phyloP scores from a whole-genome alignment of 2,113 vertebrate species.

The Corynorhinus townsendii region DNA sequence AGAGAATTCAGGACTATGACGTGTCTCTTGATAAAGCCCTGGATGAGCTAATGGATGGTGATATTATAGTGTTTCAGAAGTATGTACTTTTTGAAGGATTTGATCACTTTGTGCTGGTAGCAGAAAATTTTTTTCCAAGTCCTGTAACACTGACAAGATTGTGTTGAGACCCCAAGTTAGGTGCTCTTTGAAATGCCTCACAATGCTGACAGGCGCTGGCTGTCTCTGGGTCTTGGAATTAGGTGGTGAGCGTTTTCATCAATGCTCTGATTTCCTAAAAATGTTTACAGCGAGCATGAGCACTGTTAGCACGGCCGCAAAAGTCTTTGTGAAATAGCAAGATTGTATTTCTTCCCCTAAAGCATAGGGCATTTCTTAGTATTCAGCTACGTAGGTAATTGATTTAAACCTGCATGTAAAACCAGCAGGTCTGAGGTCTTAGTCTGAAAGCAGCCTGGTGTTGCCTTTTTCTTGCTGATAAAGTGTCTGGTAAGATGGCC shows the following conservation, averaged over 20 bases:
- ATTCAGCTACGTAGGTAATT: accelerated
- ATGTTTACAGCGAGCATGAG: not conserved
- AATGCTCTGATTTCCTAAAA: not conserved
- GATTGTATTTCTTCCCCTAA: not conserved
- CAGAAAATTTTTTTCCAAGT: not conserved
- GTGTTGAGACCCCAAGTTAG: not conserved
- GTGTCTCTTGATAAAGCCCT: constrained; percentile 99
- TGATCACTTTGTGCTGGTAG: not conserved
- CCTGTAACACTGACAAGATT: not conserved
- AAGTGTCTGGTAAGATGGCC: not conserved
- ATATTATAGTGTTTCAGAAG: constrained; percentile 99
- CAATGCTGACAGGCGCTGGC: not conserved
- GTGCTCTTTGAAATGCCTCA: not conserved
- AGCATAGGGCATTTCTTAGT: not conserved
- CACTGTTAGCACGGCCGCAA: accelerated
- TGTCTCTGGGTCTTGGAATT: not conserved
- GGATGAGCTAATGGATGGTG: constrained; percentile 99
- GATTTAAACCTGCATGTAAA: accelerated
- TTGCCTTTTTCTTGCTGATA: no score
- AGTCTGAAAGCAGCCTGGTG: not conserved
- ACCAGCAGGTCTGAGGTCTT: not conserved
- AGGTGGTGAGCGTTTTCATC: not conserved
- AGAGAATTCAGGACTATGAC: constrained; percentile 99
- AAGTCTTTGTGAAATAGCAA: not conserved
- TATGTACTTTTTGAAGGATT: constrained; percentile 75